Base-by-base conservation (phyloP, 2,113 vertebrate species). In the Corythornis vintsioides region DNA sequence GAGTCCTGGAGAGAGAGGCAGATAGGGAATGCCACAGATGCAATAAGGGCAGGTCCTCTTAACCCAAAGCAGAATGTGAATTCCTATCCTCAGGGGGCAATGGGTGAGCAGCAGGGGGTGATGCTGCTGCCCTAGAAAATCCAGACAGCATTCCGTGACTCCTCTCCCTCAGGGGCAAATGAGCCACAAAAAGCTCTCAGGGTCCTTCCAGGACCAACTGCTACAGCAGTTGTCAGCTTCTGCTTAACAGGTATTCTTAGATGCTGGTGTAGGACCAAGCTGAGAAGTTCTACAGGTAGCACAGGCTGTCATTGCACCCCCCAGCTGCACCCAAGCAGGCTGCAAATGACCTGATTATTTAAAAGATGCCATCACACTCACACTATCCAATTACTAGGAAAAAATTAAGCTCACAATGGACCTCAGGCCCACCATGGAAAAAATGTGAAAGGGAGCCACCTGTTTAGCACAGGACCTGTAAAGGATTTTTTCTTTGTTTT, bases 161-260 rank as follows among this genome's bases (percentile, higher is more conserved):
- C 47, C 2, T 9, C 4, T 63, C 14, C 6, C 21, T 55, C 18
- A 11, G 21, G 6, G 35, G 16, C 1, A 65, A 79, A 70, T 2
- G 4, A 86, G 18, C 35, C 53, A 35, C 1, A 4, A 31, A 78
- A 61, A 11, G 15, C 10, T 48, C 35, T 67, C 24, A 7, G 17
- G 3, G 6, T 33, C 10, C 57, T 63, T 2, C 8, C 1, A 45
- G 47, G 29, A 82, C n/a, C 0, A 1, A 60, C 7, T 33, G 59
- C 31, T 0, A 0, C 3, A 13, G 29, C 29, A 14, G n/a, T 26
- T 80, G 25, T 6, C 74, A 61, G 20, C 17, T 50, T 50, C 48
- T 64, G 31, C 40, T 14, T 10, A 47, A 42, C 0, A 4, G 9
- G 4, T n/a, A 22, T 13, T 24, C 38, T 59, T 22, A 53, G 26